Evolutionary conservation across 2,797 vertebrate genomes (phyloP).

Genomic region (Rhyacichthys aspro): DNA sequence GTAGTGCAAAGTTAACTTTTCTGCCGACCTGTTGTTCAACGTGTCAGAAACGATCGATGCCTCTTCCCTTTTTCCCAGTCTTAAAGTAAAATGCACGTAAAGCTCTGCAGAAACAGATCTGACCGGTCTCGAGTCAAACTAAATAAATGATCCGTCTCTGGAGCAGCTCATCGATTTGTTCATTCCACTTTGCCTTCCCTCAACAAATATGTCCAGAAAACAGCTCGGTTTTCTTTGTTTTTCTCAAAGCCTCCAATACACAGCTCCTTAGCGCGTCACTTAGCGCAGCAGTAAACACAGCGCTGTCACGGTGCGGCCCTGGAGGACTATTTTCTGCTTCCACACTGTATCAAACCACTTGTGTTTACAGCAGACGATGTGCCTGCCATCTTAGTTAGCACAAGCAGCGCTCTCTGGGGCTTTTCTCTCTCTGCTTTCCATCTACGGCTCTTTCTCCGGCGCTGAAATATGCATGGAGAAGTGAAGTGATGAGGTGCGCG

Average conservation of each 20-base stretch:
- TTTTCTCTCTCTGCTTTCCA: too few species aligned
- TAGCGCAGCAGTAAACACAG: not conserved
- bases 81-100: not conserved
- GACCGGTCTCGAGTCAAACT: constrained; percentile 1
- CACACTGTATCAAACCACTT: too few species aligned
- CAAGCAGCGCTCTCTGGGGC: too few species aligned
- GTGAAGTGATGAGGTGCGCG: too few species aligned
- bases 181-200: constrained; percentile 9
- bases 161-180: constrained; percentile 28
- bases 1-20: too few species aligned
- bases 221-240: constrained; percentile 1
- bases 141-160: constrained; percentile 25
- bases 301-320: not conserved
- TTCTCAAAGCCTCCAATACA: not conserved
- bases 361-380: too few species aligned
- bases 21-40: too few species aligned
- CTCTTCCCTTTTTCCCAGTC: not conserved
- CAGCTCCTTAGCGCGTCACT: constrained; percentile 6
- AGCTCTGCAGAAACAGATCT: not conserved
- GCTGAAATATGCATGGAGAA: too few species aligned
- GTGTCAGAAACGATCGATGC: too few species aligned
- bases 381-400: constrained; percentile 20
- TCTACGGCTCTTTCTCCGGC: too few species aligned
- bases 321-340: constrained; percentile 15
- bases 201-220: not conserved